Base-by-base conservation (phyloP, 2,797 vertebrate genomes). In the Gila robusta region DNA sequence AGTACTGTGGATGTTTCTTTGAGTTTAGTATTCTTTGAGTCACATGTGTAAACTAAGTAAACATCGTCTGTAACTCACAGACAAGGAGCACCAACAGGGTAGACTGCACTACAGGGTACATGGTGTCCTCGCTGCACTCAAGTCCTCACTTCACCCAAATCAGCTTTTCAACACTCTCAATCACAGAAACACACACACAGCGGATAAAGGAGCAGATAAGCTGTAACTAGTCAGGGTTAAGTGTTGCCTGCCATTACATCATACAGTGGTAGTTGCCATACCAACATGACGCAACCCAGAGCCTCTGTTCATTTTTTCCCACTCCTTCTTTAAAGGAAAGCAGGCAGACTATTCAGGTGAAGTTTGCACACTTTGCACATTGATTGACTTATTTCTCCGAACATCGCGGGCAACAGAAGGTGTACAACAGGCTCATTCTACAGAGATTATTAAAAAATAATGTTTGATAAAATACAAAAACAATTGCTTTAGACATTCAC, bases 171-270 rank as follows among this genome's bases (percentile, higher is more conserved):
- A 79, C 77, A 77, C 69, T 79, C 72, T 76, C 69, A 83, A 81
- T 79, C 84, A 89, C 64, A 87, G 49, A 84, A 80, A 84, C 79
- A 87, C 85, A 87, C 59, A 81, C 59, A 77, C 44, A 79, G 74
- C 54, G 79, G 89, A 85, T 91, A 88, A 89, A 92, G 87, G 83
- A 91, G 49, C 88, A 89, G 89, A 91, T 91, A 92, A 93, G 89
- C 91, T 89, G 89, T 92, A 90, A 93, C 92, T 91, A 87, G 88
- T 88, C 87, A 84, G 88, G 91, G 88, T 90, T 89, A 87, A 91
- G 88, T 92, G 89, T 94, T 95, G 92, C 93, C 90, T 91, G 91
- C 91, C 91, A 91, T 96, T 95, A 94, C 94, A 95, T 94, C 94
- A 95, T 94, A 89, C 86, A 76, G 83, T 88, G 89, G 86, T 89